Percentiles rank a stretch among this genome's conserved stretches.
These are phyloP conservation scores for Coreoperca whiteheadi DNA, from an alignment of 2,113 vertebrate genomes.

Conservation along the genomic window DNA sequence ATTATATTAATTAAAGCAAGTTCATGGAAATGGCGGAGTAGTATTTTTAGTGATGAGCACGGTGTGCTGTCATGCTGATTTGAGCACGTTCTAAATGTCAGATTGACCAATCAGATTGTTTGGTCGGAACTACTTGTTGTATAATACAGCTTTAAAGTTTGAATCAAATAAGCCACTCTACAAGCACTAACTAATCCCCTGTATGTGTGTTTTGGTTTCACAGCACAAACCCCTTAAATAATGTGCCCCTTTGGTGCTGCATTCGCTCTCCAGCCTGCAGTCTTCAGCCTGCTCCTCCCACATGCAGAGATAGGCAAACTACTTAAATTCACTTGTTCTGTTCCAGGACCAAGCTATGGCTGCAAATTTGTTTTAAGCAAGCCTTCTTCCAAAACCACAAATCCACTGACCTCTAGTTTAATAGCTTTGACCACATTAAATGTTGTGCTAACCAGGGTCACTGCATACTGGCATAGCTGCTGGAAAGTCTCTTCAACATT, in stretches of 20 bases:
- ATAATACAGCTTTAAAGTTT: background rate
- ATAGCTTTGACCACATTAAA: slow-evolving; percentile 35
- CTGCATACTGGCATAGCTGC: background rate
- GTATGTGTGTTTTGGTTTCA: slow-evolving; percentile 3
- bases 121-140: no score
- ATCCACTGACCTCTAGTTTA: slow-evolving; percentile 24
- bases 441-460: slow-evolving; percentile 26
- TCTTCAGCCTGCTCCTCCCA: slow-evolving; percentile 35
- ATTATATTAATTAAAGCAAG: no score
- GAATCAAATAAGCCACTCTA: background rate
- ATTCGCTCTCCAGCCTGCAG: slow-evolving; percentile 24
- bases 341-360: background rate
- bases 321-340: slow-evolving; percentile 12
- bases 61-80: no score
- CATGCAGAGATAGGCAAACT: slow-evolving; percentile 22
- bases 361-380: slow-evolving; percentile 7
- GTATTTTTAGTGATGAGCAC: no score
- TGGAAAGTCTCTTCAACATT: background rate
- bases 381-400: slow-evolving; percentile 5
- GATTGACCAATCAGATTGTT: no score
- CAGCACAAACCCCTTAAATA: background rate
- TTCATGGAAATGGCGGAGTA: no score
- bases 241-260: slow-evolving; percentile 14
- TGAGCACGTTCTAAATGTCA: no score
- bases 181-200: slow-evolving; percentile 7